These are phyloP conservation scores for Auanema sp. DNA, from an alignment of 2,888 invertebrate species.

Conservation along the genomic window DNA sequence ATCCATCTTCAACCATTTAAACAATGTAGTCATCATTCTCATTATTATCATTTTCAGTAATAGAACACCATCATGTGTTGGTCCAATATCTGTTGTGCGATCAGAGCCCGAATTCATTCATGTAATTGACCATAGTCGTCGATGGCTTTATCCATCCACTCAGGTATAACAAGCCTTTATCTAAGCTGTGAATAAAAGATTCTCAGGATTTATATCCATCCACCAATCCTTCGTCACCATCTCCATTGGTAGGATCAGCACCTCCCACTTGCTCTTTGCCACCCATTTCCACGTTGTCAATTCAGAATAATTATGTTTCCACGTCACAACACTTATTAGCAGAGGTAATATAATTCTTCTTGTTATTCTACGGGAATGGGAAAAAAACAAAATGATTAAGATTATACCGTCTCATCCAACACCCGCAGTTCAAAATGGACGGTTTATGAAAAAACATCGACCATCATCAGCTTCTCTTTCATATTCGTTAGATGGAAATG, in stretches of 20 bases:
- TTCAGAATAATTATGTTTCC: not conserved
- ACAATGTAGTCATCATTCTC: not conserved
- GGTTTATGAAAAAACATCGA: conserved; percentile 38
- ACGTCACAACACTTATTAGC: not conserved
- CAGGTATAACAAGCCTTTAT: conserved; percentile 10
- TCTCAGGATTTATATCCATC: conserved; percentile 30
- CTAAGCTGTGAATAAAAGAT: not conserved
- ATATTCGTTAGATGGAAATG: conserved; percentile 29
- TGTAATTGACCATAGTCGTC: conserved; percentile 27
- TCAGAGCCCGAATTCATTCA: conserved; percentile 38
- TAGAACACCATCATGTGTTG: conserved; percentile 9
- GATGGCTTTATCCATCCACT: conserved; percentile 44
- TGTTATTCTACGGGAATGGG: not conserved
- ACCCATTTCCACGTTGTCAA: conserved; percentile 10
- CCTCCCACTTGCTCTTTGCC: conserved; percentile 30
- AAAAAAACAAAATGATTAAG: conserved; percentile 3
- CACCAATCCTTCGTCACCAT: conserved; percentile 31
- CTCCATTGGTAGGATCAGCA: conserved; percentile 33
- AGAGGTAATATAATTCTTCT: not conserved
- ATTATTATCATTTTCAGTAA: conserved; percentile 8
- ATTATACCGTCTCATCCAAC: not conserved
- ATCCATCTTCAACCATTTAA: too few relatives aligned
- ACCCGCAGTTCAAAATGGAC: conserved; percentile 18
- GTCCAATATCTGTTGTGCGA: conserved; percentile 21
- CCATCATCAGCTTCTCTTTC: conserved; percentile 37